Percentiles rank a stretch among this genome's conserved stretches.
phyloP scores from a whole-genome alignment of 2,888 invertebrate species.

The Chymomyza caudatula region DNA sequence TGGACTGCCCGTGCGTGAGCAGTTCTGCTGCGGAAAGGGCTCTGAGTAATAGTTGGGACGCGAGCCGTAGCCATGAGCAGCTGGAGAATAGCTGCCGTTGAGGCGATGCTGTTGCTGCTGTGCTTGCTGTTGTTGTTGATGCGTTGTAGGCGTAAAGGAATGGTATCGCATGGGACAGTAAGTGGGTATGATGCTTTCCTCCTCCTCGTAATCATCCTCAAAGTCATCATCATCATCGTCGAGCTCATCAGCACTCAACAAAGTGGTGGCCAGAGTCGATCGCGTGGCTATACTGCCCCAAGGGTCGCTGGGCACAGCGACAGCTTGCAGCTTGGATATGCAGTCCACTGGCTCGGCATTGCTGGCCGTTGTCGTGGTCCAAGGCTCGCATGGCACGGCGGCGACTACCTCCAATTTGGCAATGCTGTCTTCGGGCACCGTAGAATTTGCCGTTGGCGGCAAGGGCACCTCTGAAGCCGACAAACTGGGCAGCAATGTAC shows the following conservation, averaged over 20 bases:
- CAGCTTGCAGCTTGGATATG: constrained; percentile 84
- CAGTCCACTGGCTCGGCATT: constrained; percentile 79
- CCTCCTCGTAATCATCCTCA: constrained; percentile 78
- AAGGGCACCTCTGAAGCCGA: constrained; percentile 62
- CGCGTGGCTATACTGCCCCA: constrained; percentile 79
- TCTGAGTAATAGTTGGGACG: constrained; percentile 78
- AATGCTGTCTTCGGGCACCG: constrained; percentile 76
- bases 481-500: constrained; percentile 37
- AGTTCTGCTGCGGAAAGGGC: constrained; percentile 78
- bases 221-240: constrained; percentile 78
- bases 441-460: constrained; percentile 70
- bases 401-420: constrained; percentile 78
- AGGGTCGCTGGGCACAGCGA: constrained; percentile 83
- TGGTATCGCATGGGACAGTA: constrained; percentile 77
- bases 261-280: constrained; percentile 77
- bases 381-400: constrained; percentile 73
- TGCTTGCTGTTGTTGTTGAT: constrained; percentile 50
- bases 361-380: constrained; percentile 62
- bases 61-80: constrained; percentile 71
- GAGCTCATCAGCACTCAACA: constrained; percentile 76
- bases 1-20: constrained; percentile 79
- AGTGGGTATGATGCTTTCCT: constrained; percentile 78
- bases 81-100: constrained; percentile 51
- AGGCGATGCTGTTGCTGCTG: constrained; percentile 46
- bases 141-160: constrained; percentile 59